Base-by-base conservation (phyloP, 2,797 vertebrate genomes). In the Xenentodon cancila region DNA sequence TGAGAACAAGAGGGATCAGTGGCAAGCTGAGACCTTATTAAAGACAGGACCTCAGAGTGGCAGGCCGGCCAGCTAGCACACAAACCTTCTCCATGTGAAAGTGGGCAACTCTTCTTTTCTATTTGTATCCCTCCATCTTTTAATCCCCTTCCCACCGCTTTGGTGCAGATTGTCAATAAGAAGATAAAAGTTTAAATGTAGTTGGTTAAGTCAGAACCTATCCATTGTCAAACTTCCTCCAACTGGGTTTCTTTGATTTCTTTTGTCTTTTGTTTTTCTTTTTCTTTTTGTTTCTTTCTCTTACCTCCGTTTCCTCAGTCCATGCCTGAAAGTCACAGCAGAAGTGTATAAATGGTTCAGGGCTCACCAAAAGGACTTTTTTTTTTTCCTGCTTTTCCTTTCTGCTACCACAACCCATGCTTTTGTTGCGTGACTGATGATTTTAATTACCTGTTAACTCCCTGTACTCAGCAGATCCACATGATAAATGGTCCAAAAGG, bases 391-490 rank as follows among this genome's bases (percentile, higher is more conserved):
- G 64, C 53, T 64, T 68, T 53, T 51, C 51, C 34, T 53, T 61
- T 19, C 64, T 42, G 16, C 64, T 59, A 59, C 66, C n/a, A 64
- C n/a, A 21, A 62, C 70, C 59, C 52, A 22, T 75, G 60, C 85
- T 85, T 87, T 88, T 89, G 79, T 88, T 86, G 83, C 50, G 58
- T 91, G 89, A 93, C 88, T 88, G 89, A 92, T 91, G 84, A 87
- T 90, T 91, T 92, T 91, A 92, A 92, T 92, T 92, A 91, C 87
- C 85, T 85, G 84, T 90, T 89, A 92, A 90, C 85, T 87, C 77
- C 80, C 86, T 77, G 82, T 79, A 78, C 85, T 88, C 90, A 83
- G 92, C 87, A 90, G 87, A 90, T 82, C 86, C 89, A 88, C 79
- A 80, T 91, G 89, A 92, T 91, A 89, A 89, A 92, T 91, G 84